Conservation (phyloP, 1,140 invertebrate genomes). For the Drosophila rhopaloa region DNA sequence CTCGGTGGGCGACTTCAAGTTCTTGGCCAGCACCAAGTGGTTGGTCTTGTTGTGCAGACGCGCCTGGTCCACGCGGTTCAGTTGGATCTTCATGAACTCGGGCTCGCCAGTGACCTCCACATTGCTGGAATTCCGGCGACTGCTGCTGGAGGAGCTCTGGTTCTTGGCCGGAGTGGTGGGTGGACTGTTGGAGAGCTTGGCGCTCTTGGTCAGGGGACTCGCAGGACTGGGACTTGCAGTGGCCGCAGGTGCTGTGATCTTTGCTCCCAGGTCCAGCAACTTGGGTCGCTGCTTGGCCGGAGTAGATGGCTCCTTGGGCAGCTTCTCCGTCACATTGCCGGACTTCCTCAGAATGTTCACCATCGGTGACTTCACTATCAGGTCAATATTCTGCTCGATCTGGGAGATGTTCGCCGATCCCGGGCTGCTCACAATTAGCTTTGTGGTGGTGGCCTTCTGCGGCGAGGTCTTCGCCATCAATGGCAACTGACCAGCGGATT, state of each 20-base stretch:
- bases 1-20: slow-evolving; percentile 71
- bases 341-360: slow-evolving; percentile 76
- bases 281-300: slow-evolving; percentile 56
- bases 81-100: slow-evolving; percentile 89
- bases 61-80: slow-evolving; percentile 88
- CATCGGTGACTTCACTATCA: slow-evolving; percentile 80
- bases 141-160: slow-evolving; percentile 19
- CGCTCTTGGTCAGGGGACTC: slow-evolving; percentile 53
- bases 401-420: slow-evolving; percentile 60
- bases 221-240: slow-evolving; percentile 27
- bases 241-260: slow-evolving; percentile 7
- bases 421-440: slow-evolving; percentile 42
- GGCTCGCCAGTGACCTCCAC: slow-evolving; percentile 84
- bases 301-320: slow-evolving; percentile 7
- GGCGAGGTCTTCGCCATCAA: slow-evolving; percentile 26
- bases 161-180: slow-evolving; percentile 43
- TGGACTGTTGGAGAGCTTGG: slow-evolving; percentile 50
- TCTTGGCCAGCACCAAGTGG: slow-evolving; percentile 87
- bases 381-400: slow-evolving; percentile 79
- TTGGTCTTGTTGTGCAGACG: slow-evolving; percentile 84
- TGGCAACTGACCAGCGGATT: slow-evolving; percentile 59
- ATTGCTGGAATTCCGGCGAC: slow-evolving; percentile 47
- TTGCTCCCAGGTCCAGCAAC: slow-evolving; percentile 56
- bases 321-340: slow-evolving; percentile 14
- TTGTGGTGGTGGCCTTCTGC: slow-evolving; percentile 42